Conservation (phyloP, 2,113 vertebrate genomes). For the Antidorcas marsupialis region DNA sequence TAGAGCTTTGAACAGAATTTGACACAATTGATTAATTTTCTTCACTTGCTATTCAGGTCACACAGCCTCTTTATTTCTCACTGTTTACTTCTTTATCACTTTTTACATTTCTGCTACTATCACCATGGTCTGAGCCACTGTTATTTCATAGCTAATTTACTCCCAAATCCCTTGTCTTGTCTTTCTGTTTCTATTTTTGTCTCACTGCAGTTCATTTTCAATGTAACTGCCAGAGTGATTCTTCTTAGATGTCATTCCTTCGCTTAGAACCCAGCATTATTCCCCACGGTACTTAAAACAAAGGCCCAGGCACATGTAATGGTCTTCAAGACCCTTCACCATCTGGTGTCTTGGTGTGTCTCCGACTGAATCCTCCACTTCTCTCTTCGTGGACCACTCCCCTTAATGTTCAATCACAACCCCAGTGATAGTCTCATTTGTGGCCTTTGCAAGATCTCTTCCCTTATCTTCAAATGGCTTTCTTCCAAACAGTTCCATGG, state of each 20-base stretch:
- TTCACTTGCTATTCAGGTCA: not conserved
- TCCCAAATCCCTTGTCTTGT: not conserved
- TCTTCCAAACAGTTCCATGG: not conserved
- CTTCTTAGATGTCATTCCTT: not conserved
- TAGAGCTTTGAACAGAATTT: not conserved
- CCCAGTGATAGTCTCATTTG: not conserved
- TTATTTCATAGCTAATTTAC: not conserved
- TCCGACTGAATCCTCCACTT: not conserved
- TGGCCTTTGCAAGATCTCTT: not conserved
- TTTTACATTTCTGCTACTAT: not conserved
- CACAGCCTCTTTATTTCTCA: not conserved
- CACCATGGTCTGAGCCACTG: not conserved
- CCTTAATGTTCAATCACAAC: not conserved
- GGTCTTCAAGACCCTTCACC: not conserved
- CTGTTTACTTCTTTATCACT: not conserved
- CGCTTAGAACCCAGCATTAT: not conserved
- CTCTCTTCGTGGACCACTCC: not conserved
- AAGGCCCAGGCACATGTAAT: not conserved
- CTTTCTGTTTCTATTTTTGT: not conserved
- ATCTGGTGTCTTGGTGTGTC: not conserved
- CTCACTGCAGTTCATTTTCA: not conserved
- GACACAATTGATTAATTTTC: not conserved
- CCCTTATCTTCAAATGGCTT: not conserved
- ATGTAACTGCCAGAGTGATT: not conserved
- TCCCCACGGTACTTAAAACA: not conserved